Conservation (phyloP, 2,888 invertebrate species). For the Portevinia maculata region DNA sequence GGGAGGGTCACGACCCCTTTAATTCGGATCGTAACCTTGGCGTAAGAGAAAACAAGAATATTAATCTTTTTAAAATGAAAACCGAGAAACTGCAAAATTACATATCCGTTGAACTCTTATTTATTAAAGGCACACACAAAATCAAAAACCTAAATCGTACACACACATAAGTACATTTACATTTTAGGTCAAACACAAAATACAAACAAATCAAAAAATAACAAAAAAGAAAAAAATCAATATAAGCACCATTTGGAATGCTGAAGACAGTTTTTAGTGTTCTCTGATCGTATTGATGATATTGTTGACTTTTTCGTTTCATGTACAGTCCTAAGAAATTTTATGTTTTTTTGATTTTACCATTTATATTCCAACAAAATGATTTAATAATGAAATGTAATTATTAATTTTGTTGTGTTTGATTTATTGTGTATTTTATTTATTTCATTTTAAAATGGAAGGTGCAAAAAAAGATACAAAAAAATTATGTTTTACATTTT, state of each 20-base stretch:
- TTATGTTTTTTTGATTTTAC: slow-evolving; percentile 50
- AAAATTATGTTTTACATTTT: slow-evolving; percentile 48
- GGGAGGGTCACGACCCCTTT: too few relatives aligned
- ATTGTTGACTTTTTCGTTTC: slow-evolving; percentile 75
- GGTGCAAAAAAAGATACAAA: slow-evolving; percentile 63
- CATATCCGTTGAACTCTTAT: slow-evolving; percentile 8
- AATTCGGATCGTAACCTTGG: too few relatives aligned
- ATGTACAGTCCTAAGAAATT: slow-evolving; percentile 74
- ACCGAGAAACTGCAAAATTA: slow-evolving; percentile 48
- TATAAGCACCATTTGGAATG: slow-evolving; percentile 76
- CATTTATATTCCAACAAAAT: slow-evolving; percentile 64
- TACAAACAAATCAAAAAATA: slow-evolving; percentile 62
- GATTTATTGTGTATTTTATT: slow-evolving; percentile 21
- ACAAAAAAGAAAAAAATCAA: slow-evolving; percentile 31
- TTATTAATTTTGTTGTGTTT: slow-evolving; percentile 23
- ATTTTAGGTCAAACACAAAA: slow-evolving; percentile 50
- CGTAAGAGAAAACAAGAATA: too few relatives aligned
- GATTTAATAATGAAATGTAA: slow-evolving; percentile 25
- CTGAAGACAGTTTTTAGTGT: slow-evolving; percentile 75
- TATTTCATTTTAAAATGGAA: slow-evolving; percentile 7
- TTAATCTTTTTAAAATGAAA: neutral
- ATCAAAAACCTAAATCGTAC: slow-evolving; percentile 2
- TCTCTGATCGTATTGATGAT: slow-evolving; percentile 75
- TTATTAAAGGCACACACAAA: slow-evolving; percentile 8
- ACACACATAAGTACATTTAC: slow-evolving; percentile 34